phyloP scores from a whole-genome alignment of 35 echinoderm and acorn worm species.

The Nesometra sesokonis region DNA sequence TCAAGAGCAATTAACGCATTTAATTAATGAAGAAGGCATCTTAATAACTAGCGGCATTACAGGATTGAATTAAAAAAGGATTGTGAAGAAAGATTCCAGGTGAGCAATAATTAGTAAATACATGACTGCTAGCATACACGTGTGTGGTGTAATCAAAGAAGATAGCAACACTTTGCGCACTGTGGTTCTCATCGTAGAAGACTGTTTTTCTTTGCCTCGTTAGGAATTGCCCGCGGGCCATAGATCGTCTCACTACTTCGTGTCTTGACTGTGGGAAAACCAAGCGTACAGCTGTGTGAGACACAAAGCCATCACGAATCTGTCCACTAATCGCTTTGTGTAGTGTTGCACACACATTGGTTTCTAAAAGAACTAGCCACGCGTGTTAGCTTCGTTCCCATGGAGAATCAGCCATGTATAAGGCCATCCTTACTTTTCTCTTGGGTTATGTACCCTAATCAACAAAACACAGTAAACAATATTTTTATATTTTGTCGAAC shows the following conservation, averaged over 20 bases:
- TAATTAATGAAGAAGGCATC: not conserved
- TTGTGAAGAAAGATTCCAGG: not conserved
- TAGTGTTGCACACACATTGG: not conserved
- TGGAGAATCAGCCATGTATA: not conserved
- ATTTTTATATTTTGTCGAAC: not conserved
- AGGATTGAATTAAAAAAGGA: not conserved
- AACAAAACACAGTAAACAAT: not conserved
- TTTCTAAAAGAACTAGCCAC: not conserved
- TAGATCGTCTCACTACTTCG: not conserved
- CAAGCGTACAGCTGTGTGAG: not conserved
- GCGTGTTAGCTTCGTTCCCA: not conserved
- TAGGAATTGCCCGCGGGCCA: not conserved
- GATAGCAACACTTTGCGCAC: not conserved
- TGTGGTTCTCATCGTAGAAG: not conserved
- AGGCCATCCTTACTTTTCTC: not conserved
- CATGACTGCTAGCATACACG: not conserved
- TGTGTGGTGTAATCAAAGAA: not conserved
- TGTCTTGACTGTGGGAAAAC: not conserved
- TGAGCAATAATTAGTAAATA: not conserved
- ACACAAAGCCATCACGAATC: not conserved
- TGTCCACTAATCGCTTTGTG: not conserved
- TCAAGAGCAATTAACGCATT: not conserved
- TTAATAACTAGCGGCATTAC: not conserved
- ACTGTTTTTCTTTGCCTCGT: not conserved
- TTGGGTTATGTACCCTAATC: not conserved